phyloP scores from a whole-genome alignment of 2,797 vertebrate genomes.

The Xenentodon cancila region DNA sequence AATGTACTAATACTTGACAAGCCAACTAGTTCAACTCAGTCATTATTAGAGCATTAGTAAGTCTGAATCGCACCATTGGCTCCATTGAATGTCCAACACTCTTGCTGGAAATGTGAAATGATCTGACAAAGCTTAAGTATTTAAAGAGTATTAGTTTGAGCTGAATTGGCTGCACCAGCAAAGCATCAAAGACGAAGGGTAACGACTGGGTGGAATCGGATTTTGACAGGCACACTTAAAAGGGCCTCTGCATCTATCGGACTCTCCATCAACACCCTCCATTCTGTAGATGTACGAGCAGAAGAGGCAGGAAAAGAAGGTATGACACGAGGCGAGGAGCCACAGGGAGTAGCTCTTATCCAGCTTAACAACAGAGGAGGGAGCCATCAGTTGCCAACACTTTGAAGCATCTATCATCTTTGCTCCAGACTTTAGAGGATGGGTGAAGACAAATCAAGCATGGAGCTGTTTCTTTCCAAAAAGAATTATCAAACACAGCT shows the following conservation, averaged over 20 bases:
- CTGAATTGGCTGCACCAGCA: constrained; percentile 47
- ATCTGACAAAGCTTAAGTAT: constrained; percentile 51
- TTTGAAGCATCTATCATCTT: constrained; percentile 53
- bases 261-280: constrained; percentile 46
- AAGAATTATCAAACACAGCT: background rate
- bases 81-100: constrained; percentile 47
- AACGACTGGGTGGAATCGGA: constrained; percentile 48
- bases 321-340: constrained; percentile 36
- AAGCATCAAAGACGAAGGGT: constrained; percentile 61
- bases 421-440: constrained; percentile 15
- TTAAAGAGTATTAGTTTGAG: constrained; percentile 36
- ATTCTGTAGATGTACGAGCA: constrained; percentile 32
- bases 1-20: constrained; percentile 43
- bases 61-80: constrained; percentile 60
- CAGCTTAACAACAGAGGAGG: constrained; percentile 24
- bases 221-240: constrained; percentile 60
- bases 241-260: constrained; percentile 35
- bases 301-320: constrained; percentile 30
- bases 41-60: constrained; percentile 54
- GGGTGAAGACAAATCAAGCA: background rate
- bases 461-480: constrained; percentile 7
- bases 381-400: constrained; percentile 25
- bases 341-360: constrained; percentile 28
- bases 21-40: constrained; percentile 27
- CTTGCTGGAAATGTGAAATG: constrained; percentile 46